A percentile compares a stretch with the other conserved stretches of the same genome.
These are phyloP conservation scores for Trichomalopsis sarcophagae DNA, from an alignment of 1,140 invertebrate species.

Conservation along the genomic window DNA sequence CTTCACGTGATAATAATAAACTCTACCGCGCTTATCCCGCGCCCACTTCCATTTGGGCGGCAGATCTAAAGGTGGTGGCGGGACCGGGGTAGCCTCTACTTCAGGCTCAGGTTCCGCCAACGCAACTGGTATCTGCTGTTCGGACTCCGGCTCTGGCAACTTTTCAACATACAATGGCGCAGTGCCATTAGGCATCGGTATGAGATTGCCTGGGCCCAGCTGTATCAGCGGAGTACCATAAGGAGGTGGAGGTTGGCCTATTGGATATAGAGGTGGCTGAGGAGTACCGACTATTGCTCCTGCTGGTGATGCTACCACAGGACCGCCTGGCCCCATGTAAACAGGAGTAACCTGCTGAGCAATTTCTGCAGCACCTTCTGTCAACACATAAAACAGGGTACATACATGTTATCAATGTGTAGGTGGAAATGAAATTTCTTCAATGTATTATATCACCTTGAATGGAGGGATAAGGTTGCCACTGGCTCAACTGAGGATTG, in stretches of 20 bases:
- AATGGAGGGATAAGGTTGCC: constrained; percentile 76
- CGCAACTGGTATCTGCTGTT: constrained; percentile 1
- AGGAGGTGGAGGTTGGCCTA: background rate
- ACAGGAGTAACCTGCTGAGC: constrained; percentile 58
- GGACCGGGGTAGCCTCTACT: constrained; percentile 48
- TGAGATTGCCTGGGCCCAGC: background rate
- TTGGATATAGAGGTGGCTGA: constrained; percentile 27
- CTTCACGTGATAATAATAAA: constrained; percentile 94
- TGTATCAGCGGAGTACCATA: constrained; percentile 11
- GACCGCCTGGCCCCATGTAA: constrained; percentile 54
- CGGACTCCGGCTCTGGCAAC: background rate
- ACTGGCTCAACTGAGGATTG: constrained; percentile 78
- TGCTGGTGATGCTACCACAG: background rate
- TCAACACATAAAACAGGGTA: constrained; percentile 15
- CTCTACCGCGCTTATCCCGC: constrained; percentile 85
- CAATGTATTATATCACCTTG: constrained; percentile 60
- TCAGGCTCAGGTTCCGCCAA: constrained; percentile 21
- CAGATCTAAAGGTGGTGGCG: constrained; percentile 80
- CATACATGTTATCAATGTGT: background rate
- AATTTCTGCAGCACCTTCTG: constrained; percentile 51
- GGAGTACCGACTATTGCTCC: constrained; percentile 43
- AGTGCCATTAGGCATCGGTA: constrained; percentile 60
- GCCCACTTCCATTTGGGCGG: constrained; percentile 92
- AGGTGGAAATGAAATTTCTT: background rate
- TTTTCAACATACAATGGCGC: constrained; percentile 32